phyloP scores from a whole-genome alignment of 2,888 invertebrate species.

The Eubasilissa splendida region DNA sequence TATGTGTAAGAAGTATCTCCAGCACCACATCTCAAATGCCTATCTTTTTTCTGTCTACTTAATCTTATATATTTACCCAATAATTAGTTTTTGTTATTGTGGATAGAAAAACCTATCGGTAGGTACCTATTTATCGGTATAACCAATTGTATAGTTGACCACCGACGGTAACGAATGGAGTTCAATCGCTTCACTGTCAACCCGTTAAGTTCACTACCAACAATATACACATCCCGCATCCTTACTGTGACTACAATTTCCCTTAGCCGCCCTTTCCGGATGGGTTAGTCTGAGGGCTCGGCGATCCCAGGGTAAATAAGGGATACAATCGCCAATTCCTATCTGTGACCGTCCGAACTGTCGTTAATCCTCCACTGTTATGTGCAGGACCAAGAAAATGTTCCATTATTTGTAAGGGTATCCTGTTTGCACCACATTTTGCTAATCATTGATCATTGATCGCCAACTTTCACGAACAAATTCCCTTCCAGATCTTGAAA shows the following conservation, averaged over 20 bases:
- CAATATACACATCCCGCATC: neutral
- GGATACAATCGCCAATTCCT: constrained; percentile 39
- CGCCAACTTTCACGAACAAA: too few species aligned
- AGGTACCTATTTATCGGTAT: neutral
- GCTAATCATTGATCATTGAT: too few species aligned
- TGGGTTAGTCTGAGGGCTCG: neutral
- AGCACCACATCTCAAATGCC: too few species aligned
- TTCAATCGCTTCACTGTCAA: constrained; percentile 2
- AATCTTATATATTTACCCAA: too few species aligned
- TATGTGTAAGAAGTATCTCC: too few species aligned
- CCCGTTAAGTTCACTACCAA: neutral
- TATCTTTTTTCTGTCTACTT: too few species aligned
- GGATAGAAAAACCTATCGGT: too few species aligned
- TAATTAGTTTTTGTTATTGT: too few species aligned
- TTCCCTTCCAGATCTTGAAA: too few species aligned
- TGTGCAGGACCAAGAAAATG: constrained; percentile 22
- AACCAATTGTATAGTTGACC: constrained; percentile 1
- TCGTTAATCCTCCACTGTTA: constrained; percentile 33
- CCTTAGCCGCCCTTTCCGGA: neutral
- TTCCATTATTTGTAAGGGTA: neutral
- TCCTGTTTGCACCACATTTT: too few species aligned
- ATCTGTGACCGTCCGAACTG: constrained; percentile 20
- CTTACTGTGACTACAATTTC: constrained; percentile 4
- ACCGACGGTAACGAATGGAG: constrained; percentile 4
- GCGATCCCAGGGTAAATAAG: constrained; percentile 16